These are phyloP conservation scores for Diceros bicornis DNA, from an alignment of 2,797 vertebrate genomes.

Conservation along the genomic window DNA sequence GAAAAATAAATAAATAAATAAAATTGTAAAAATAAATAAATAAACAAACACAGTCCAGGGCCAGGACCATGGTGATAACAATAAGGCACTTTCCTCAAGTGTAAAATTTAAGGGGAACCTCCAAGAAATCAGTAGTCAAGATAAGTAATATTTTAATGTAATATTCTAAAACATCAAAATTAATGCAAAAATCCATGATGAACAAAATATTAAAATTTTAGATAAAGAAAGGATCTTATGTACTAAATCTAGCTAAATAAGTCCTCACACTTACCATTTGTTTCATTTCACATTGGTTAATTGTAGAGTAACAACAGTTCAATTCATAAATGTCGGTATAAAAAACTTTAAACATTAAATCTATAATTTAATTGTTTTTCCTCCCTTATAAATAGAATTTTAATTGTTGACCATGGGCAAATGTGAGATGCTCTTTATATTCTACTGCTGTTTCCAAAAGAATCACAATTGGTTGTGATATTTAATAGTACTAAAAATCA, in stretches of 20 bases:
- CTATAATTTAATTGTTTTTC: background rate
- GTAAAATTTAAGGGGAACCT: background rate
- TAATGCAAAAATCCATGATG: background rate
- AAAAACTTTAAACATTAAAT: background rate
- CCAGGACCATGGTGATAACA: background rate
- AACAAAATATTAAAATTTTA: slow-evolving; percentile 24
- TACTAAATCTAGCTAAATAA: background rate
- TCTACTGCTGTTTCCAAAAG: slow-evolving; percentile 20
- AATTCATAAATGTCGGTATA: slow-evolving; percentile 16
- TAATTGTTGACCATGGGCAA: background rate
- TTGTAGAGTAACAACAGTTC: background rate
- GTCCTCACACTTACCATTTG: background rate
- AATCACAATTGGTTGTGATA: background rate
- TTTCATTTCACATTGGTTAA: background rate
- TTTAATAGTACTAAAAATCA: background rate
- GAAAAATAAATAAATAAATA: no score
- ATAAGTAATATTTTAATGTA: background rate
- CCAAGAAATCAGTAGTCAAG: background rate
- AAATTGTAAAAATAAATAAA: no score
- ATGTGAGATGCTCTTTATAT: background rate
- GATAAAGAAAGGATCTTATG: background rate
- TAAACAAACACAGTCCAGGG: no score
- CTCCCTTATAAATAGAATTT: background rate
- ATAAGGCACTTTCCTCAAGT: background rate
- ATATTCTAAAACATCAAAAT: slow-evolving; percentile 35